Conservation (phyloP, 2,888 invertebrate species). For the Campoletis raptor region DNA sequence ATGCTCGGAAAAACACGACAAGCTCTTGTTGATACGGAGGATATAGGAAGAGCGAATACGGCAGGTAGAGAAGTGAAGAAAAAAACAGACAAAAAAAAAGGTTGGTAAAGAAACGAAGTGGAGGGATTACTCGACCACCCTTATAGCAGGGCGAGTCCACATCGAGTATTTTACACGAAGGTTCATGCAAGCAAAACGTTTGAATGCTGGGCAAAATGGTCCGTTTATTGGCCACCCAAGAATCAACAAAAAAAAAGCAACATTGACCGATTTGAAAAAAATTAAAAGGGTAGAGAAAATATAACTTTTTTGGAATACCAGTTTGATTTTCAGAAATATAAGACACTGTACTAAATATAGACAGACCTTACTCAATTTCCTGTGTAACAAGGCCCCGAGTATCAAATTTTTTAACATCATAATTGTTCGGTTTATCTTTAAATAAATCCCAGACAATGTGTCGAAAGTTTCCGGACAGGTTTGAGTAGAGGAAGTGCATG, state of each 20-base stretch:
- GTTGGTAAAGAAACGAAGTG: conserved; percentile 47
- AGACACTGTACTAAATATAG: too few relatives aligned
- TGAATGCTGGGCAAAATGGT: conserved; percentile 35
- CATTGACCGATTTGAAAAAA: not conserved
- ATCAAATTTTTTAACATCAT: too few relatives aligned
- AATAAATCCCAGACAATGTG: too few relatives aligned
- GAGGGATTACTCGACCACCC: conserved; percentile 51
- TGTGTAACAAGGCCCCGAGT: too few relatives aligned
- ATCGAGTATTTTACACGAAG: conserved; percentile 42
- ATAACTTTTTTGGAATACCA: too few relatives aligned
- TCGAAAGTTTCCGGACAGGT: too few relatives aligned
- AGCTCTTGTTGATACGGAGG: conserved; percentile 16
- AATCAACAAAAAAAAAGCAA: not conserved
- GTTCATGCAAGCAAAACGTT: conserved; percentile 54
- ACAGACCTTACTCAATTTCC: too few relatives aligned
- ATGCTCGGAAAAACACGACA: conserved; percentile 38
- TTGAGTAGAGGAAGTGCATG: too few relatives aligned
- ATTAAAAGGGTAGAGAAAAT: not conserved
- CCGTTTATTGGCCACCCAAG: conserved; percentile 25
- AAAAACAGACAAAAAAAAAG: conserved; percentile 32
- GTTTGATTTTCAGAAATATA: too few relatives aligned
- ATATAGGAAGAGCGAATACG: conserved; percentile 22
- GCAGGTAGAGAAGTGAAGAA: not conserved
- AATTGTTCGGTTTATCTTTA: too few relatives aligned
- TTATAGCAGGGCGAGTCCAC: conserved; percentile 48